Conservation (phyloP, 1,140 invertebrate genomes). For the Atta colombica region DNA sequence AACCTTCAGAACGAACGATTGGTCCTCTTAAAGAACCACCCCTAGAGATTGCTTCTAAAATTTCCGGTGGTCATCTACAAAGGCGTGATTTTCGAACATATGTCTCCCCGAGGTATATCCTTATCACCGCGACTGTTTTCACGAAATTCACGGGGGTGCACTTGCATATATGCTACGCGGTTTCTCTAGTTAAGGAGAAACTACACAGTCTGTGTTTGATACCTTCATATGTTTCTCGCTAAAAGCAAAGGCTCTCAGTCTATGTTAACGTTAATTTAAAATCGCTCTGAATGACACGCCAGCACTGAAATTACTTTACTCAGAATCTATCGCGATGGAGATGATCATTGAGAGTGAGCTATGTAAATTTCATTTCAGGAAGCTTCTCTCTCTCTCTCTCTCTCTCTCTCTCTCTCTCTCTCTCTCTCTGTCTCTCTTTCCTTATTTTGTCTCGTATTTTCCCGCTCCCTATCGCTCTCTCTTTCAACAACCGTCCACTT, state of each 20-base stretch:
- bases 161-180: not conserved
- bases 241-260: slow-evolving; percentile 3
- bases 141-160: slow-evolving; percentile 45
- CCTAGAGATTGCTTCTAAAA: slow-evolving; percentile 74
- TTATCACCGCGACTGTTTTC: slow-evolving; percentile 59
- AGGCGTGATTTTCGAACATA: slow-evolving; percentile 72
- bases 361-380: slow-evolving; percentile 55
- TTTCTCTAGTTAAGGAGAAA: slow-evolving; percentile 27
- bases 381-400: not conserved
- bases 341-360: slow-evolving; percentile 50
- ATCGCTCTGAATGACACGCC: slow-evolving; percentile 12
- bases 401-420: too few species aligned
- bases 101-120: slow-evolving; percentile 61
- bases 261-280: slow-evolving; percentile 20
- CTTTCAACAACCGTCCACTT: slow-evolving; percentile 59
- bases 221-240: not conserved
- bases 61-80: slow-evolving; percentile 67
- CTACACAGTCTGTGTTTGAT: slow-evolving; percentile 14
- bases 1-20: slow-evolving; percentile 50
- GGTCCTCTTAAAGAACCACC: slow-evolving; percentile 59
- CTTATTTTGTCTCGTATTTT: slow-evolving; percentile 49
- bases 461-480: slow-evolving; percentile 22
- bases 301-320: slow-evolving; percentile 26
- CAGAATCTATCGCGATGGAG: slow-evolving; percentile 17
- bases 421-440: not conserved